phyloP scores from a whole-genome alignment of 2,113 vertebrate species.

The Coracopsis vasa region DNA sequence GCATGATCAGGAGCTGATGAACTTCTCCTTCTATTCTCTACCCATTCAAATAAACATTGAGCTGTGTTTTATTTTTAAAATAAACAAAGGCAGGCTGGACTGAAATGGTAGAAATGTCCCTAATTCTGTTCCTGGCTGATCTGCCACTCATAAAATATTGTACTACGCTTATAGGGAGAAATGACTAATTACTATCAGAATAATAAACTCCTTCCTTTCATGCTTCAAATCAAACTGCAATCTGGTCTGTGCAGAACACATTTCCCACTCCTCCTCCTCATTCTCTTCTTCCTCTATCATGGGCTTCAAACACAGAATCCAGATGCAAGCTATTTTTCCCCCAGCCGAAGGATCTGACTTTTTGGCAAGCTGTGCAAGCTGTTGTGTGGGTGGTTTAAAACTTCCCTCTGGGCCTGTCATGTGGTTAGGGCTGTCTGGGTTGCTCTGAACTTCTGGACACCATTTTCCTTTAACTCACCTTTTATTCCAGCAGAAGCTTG shows the following conservation, averaged over 20 bases:
- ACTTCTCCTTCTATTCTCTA: constrained; percentile 29
- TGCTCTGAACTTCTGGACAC: constrained; percentile 59
- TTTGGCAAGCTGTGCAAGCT: constrained; percentile 70
- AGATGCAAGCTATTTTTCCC: constrained; percentile 63
- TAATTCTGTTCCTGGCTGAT: constrained; percentile 54
- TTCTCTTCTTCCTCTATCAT: constrained; percentile 60
- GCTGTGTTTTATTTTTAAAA: constrained; percentile 39
- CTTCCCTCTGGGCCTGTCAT: constrained; percentile 66
- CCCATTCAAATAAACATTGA: constrained; percentile 33
- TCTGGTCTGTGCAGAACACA: constrained; percentile 20
- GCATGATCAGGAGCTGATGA: constrained; percentile 1
- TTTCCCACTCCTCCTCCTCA: constrained; percentile 59
- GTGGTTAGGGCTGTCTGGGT: constrained; percentile 69
- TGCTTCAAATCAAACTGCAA: constrained; percentile 60
- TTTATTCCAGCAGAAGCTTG: constrained; percentile 55
- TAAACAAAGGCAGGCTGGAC: constrained; percentile 33
- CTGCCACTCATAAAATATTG: constrained; percentile 6
- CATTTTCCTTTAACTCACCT: constrained; percentile 72
- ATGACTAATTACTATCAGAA: constrained; percentile 60
- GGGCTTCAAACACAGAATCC: constrained; percentile 68
- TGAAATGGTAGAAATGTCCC: constrained; percentile 26
- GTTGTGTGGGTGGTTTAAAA: constrained; percentile 70
- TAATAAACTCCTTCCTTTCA: constrained; percentile 63
- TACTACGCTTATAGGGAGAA: constrained; percentile 33
- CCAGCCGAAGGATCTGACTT: constrained; percentile 62